A percentile compares a stretch with the other conserved stretches of the same genome.
phyloP scores from a whole-genome alignment of 1,140 invertebrate genomes.

The Nautilus pompilius region DNA sequence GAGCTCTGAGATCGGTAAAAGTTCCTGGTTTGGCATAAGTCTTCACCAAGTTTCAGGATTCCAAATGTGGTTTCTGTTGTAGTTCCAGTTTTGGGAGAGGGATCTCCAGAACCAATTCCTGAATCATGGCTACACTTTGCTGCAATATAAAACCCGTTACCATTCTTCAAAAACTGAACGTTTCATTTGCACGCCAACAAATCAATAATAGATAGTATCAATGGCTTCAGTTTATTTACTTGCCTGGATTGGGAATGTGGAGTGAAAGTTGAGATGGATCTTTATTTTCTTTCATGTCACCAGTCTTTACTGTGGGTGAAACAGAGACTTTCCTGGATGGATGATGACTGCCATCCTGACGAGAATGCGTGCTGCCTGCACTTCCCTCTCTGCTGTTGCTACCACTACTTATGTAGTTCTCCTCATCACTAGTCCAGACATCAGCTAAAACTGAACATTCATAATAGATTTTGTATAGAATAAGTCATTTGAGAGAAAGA shows the following conservation, averaged over 20 bases:
- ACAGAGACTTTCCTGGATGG: neutral
- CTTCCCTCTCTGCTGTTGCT: slow-evolving; percentile 49
- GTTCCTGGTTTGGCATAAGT: slow-evolving; percentile 16
- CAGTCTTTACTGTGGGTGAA: slow-evolving; percentile 11
- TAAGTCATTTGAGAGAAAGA: neutral
- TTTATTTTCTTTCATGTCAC: neutral
- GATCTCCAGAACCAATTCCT: slow-evolving; percentile 48
- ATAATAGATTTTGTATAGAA: neutral
- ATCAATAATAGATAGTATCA: no score
- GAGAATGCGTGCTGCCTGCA: slow-evolving; percentile 40
- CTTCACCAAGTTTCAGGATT: slow-evolving; percentile 5
- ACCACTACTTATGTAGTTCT: slow-evolving; percentile 42
- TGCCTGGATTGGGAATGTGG: slow-evolving; percentile 36
- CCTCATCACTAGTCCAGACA: slow-evolving; percentile 45
- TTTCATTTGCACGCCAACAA: no score
- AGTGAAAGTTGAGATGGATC: slow-evolving; percentile 4
- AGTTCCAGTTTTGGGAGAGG: slow-evolving; percentile 39
- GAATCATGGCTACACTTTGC: slow-evolving; percentile 47
- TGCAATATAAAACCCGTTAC: slow-evolving; percentile 17
- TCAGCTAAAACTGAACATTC: neutral
- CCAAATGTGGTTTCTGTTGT: slow-evolving; percentile 3
- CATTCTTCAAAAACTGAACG: no score
- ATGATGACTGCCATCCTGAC: neutral
- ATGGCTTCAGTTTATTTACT: no score
- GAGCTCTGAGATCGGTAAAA: slow-evolving; percentile 17